Evolutionary conservation across 53 echinoderm and acorn worm genomes (phyloP).

Genomic region (Antedon mediterranea): DNA sequence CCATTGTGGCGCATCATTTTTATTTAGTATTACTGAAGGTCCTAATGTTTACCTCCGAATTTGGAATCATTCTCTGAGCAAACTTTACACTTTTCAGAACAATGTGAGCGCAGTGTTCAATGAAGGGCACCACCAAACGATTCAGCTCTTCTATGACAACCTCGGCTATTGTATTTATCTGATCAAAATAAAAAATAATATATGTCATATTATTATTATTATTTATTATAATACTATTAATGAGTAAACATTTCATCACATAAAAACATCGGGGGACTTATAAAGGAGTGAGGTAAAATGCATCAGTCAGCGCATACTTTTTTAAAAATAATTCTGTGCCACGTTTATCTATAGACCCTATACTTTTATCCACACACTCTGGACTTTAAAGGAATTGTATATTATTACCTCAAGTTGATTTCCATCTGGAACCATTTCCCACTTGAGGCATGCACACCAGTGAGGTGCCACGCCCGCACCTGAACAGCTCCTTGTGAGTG

Average conservation of each 20-base stretch:
- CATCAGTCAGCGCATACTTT: too few relatives aligned
- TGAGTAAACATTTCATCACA: background rate
- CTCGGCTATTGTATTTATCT: conserved; percentile 12
- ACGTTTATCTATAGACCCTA: too few relatives aligned
- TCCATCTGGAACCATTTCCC: conserved; percentile 6
- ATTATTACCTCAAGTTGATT: background rate
- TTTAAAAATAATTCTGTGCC: too few relatives aligned
- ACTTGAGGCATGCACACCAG: conserved; percentile 35
- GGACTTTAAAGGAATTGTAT: too few relatives aligned
- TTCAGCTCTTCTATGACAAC: conserved; percentile 13
- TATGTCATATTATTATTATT: too few relatives aligned
- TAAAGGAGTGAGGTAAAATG: too few relatives aligned
- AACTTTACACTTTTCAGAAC: conserved; percentile 1
- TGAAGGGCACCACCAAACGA: conserved; percentile 3
- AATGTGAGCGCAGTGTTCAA: conserved; percentile 21
- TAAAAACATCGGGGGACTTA: background rate
- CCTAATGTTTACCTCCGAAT: conserved; percentile 9
- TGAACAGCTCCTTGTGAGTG: conserved; percentile 18
- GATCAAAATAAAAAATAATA: background rate
- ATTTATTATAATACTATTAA: too few relatives aligned
- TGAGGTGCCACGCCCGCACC: conserved; percentile 24
- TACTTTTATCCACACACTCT: too few relatives aligned
- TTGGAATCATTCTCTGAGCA: conserved; percentile 18
- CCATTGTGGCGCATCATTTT: background rate
- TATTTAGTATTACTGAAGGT: too few relatives aligned